Base-by-base conservation (phyloP, 1,140 invertebrate genomes). In the Popillia japonica region DNA sequence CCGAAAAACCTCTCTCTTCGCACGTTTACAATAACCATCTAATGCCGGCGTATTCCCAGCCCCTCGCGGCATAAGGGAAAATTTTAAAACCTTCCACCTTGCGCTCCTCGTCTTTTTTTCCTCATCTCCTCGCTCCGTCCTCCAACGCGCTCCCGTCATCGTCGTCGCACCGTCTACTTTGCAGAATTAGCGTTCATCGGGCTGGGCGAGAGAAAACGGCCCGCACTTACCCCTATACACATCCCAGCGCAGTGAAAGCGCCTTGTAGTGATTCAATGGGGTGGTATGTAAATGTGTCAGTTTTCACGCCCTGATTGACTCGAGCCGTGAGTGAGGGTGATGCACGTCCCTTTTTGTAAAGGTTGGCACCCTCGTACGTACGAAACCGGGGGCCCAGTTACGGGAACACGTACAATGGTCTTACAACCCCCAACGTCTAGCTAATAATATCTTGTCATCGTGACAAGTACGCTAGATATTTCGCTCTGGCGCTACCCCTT, bases 221-320 rank as follows among this genome's bases (percentile, higher is more conserved):
- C 77, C 64, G 40, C 77, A 48, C 64, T 73, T 72, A 48, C 64
- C 77, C 64, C 64, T 42, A 22, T 14, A 73, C 23, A n/a, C 40
- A 34, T 61, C 23, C 61, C 55, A 64, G 59, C 55, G 23, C 76
- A 76, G 76, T 73, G 75, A 77, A 76, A 78, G 48, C 80, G 78
- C 61, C 79, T 80, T 80, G 82, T 83, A 80, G 78, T 80, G 81
- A 82, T 81, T 82, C 81, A 80, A 83, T 82, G 79, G 82, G 78
- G 78, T 79, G 83, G 82, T 83, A 84, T 84, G 84, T 84, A 85
- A 85, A 85, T 85, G 84, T 85, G 84, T 85, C 84, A 85, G 82
- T 84, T 85, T 85, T 85, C 84, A 85, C 84, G 84, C 84, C 83
- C 84, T 82, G 84, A 83, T 84, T 85, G 84, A 85, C 83, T 83